A percentile compares a stretch with the other conserved stretches of the same genome.
phyloP scores from a whole-genome alignment of 2,797 vertebrate species.

The Micropoecilia bifurca region DNA sequence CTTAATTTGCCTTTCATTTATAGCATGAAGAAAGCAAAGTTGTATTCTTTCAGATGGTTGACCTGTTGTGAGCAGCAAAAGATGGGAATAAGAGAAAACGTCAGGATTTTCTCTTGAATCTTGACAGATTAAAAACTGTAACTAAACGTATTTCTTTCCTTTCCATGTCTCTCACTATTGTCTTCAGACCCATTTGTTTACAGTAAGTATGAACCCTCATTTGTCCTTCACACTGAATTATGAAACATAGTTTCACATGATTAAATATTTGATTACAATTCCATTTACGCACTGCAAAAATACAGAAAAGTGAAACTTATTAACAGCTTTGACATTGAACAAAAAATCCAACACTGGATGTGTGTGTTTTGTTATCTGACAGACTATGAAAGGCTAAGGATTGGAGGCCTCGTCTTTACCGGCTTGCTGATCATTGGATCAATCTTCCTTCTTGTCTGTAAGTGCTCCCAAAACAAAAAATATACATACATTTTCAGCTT shows the following conservation, averaged over 20 bases:
- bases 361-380: constrained; percentile 23
- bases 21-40: neutral
- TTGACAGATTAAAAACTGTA: neutral
- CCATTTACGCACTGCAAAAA: neutral
- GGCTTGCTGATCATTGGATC: constrained; percentile 72
- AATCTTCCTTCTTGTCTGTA: constrained; percentile 70
- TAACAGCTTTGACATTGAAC: neutral
- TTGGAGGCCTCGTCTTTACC: constrained; percentile 76
- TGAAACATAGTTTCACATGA: neutral
- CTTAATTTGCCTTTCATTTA: neutral
- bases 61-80: neutral
- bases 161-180: neutral
- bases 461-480: constrained; percentile 50
- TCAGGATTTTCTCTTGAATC: neutral
- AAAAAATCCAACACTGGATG: neutral
- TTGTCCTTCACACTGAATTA: neutral
- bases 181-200: constrained; percentile 79
- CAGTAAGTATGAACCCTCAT: constrained; percentile 71
- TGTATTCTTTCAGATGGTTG: neutral
- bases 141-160: constrained; percentile 5
- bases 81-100: neutral
- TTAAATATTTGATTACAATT: neutral
- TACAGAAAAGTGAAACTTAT: neutral
- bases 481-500: neutral
- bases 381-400: constrained; percentile 83